Evolutionary conservation across 2,888 invertebrate species (phyloP).

Genomic region (Halictus ligatus): DNA sequence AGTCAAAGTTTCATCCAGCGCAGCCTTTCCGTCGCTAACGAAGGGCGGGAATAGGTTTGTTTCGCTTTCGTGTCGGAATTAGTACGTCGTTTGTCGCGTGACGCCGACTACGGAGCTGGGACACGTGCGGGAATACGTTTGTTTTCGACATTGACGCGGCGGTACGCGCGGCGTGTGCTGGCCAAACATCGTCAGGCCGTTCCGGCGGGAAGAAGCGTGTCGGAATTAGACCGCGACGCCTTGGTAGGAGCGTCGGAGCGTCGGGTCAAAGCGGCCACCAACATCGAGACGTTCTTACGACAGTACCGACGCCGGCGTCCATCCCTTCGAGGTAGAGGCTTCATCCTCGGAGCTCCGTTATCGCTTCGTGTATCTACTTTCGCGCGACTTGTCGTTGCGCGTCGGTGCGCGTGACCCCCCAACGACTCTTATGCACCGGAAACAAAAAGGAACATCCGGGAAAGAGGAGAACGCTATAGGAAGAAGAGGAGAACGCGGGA

Average conservation of each 20-base stretch:
- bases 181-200: conserved; percentile 42
- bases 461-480: background rate
- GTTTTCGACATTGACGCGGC: conserved; percentile 7
- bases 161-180: conserved; percentile 18
- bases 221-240: conserved; percentile 70
- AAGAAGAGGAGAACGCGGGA: background rate
- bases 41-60: background rate
- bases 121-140: conserved; percentile 25
- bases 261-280: conserved; percentile 48
- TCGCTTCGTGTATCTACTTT: background rate
- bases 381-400: conserved; percentile 4
- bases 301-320: conserved; percentile 66
- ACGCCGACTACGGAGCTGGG: background rate
- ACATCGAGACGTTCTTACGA: conserved; percentile 45
- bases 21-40: background rate
- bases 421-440: background rate
- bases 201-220: conserved; percentile 59
- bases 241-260: conserved; percentile 63
- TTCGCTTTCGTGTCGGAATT: conserved; percentile 9
- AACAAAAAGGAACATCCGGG: background rate
- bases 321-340: conserved; percentile 57
- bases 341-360: conserved; percentile 9
- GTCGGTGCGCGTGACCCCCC: background rate
- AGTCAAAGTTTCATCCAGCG: background rate
- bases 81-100: background rate